Conservation (phyloP, 1,140 invertebrate species). For the Lordiphosa mommai region DNA sequence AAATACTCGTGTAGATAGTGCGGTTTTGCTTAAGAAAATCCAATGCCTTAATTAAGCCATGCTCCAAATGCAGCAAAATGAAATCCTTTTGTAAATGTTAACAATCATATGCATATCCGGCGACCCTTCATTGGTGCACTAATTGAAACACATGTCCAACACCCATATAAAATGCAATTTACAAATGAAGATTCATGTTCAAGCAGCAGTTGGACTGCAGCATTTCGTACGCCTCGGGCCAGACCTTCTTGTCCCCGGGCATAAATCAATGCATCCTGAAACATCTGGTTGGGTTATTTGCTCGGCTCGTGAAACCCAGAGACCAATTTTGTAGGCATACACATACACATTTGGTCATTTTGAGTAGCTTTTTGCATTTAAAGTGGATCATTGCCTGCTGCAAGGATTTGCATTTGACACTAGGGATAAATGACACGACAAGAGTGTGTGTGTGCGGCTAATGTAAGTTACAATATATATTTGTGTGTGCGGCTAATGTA, state of each 20-base stretch:
- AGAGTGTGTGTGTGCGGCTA: constrained; percentile 1
- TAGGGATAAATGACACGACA: no score
- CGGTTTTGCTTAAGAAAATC: constrained; percentile 2
- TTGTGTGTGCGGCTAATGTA: no score
- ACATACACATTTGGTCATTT: neutral
- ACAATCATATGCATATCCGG: constrained; percentile 10
- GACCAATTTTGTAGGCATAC: constrained; percentile 8
- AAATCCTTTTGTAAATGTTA: constrained; percentile 15
- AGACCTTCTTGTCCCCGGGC: constrained; percentile 3
- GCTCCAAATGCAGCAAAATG: neutral
- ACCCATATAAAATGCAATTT: constrained; percentile 43
- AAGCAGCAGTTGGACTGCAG: neutral
- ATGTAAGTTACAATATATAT: neutral
- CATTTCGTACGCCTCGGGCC: neutral
- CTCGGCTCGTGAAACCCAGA: constrained; percentile 18
- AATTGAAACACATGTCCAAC: constrained; percentile 38
- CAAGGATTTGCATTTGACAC: constrained; percentile 5
- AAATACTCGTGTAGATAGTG: constrained; percentile 5
- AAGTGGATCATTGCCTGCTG: constrained; percentile 25
- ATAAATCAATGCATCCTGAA: constrained; percentile 54
- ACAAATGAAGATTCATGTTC: constrained; percentile 35
- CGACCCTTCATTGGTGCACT: constrained; percentile 17
- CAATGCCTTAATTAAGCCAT: constrained; percentile 40
- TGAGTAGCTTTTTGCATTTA: constrained; percentile 32
- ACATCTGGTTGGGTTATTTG: constrained; percentile 23